Conservation (phyloP, 2,797 vertebrate species). For the Alauda arvensis region DNA sequence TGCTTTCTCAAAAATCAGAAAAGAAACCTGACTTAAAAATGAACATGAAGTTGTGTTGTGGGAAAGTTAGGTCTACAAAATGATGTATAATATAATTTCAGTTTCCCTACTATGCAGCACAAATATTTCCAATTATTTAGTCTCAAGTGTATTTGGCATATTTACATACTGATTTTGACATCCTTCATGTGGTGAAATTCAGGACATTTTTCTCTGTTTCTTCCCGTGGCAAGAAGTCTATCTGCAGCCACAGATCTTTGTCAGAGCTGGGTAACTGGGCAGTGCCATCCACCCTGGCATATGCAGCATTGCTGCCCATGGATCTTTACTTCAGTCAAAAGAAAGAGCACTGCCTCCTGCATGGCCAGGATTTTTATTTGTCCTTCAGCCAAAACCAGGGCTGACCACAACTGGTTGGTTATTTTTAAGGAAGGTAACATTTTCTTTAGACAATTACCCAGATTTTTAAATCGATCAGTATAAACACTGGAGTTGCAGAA, state of each 20-base stretch:
- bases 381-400: background rate
- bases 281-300: background rate
- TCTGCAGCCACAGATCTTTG: background rate
- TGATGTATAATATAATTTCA: background rate
- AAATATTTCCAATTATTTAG: conserved; percentile 7
- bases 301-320: fast-evolving
- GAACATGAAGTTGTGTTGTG: background rate
- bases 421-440: background rate
- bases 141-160: background rate
- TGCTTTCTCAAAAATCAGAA: conserved; percentile 1
- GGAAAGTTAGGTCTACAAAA: background rate
- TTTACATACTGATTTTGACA: background rate
- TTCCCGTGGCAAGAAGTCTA: background rate
- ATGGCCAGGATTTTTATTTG: background rate
- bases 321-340: background rate
- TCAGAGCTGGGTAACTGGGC: background rate
- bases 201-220: background rate
- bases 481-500: background rate
- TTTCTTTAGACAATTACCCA: background rate
- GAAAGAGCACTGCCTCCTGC: background rate
- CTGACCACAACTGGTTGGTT: background rate
- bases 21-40: background rate
- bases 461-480: background rate
- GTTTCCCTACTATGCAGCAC: background rate
- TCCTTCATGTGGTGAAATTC: background rate